Evolutionary conservation across 35 echinoderm and acorn worm species (phyloP), one percentile per base, ranked within the genome.

Genomic region (Apostichopus parvimensis): DNA sequence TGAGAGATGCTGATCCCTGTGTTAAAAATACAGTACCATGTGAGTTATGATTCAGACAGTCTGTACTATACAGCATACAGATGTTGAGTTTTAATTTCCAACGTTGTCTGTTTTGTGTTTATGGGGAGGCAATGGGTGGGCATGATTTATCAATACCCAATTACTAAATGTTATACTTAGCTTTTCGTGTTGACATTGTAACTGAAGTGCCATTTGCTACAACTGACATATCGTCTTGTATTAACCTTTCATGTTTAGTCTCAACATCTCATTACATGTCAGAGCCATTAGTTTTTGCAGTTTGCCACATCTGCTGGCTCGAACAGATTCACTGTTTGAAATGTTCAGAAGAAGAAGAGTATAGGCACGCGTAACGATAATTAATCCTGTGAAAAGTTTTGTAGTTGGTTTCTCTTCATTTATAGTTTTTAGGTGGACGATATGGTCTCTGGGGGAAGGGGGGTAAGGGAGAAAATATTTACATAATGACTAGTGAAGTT

Each of bases 61-160:
- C 23, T 45, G 34, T 45, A 45, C 34, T 45, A 45, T 84, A 84
- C 55, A 57, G 6, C 22, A 11, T 59, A 55, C n/a, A 84, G 81
- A 84, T 84, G 81, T 15, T 80, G n/a, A 56, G 18, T 58, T 58
- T 9, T 45, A 55, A 52, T 80, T 80, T 17, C 10, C 6, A 12
- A 59, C 81, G 54, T 54, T 52, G 55, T 84, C 81, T 25, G 81
- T 75, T 75, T 22, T 25, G 81, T 84, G 81, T 84, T 84, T 84
- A 58, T 58, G 52, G 56, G 23, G 57, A 84, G 55, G 81, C 81
- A 80, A 80, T 56, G 81, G 81, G 81, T 84, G 81, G 81, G 34
- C 81, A 84, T 84, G 81, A 84, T 84, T 84, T 84, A 84, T 84
- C 81, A 84, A 59, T 84, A 59, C 5, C 10, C 53, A 84, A 84